Conservation (phyloP, 1,140 invertebrate species). For the silkworm (Bombyx mori) region ASM3026992v2 NC_085131.1:4891001-4891500, state of each 20-base stretch:
- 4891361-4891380: too few relatives aligned
- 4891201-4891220: conserved; percentile 46
- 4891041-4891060: conserved; percentile 51
- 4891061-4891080: conserved; percentile 25
- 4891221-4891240: conserved; percentile 52
- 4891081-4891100: conserved; percentile 38
- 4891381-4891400: too few relatives aligned
- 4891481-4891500: too few relatives aligned
- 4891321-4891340: conserved; percentile 48
- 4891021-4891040: conserved; percentile 84
- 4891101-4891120: conserved; percentile 53
- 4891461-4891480: too few relatives aligned
- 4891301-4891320: conserved; percentile 89
- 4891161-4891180: conserved; percentile 55
- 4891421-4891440: too few relatives aligned
- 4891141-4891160: conserved; percentile 33
- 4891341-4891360: neutral
- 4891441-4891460: too few relatives aligned
- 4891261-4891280: conserved; percentile 99
- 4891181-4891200: conserved; percentile 50
- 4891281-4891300: conserved; percentile 98
- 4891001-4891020: conserved; percentile 98
- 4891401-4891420: too few relatives aligned
- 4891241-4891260: conserved; percentile 78
- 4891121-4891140: conserved; percentile 31